Conservation (phyloP, 2,113 vertebrate genomes). For the Gymnorhina tibicen region DNA sequence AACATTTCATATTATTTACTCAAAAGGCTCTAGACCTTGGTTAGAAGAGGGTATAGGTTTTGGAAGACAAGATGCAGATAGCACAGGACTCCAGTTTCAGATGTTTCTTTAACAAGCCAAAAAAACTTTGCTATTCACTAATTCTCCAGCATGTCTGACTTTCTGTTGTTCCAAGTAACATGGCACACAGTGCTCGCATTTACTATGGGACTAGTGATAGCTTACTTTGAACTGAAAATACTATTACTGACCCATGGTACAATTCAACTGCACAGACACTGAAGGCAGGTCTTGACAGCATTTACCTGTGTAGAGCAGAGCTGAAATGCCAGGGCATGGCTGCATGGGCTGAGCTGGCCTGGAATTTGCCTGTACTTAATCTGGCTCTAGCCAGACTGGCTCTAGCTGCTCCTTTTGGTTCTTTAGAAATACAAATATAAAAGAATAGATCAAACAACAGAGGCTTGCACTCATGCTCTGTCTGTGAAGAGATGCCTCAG, state of each 20-base stretch:
- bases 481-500: not conserved
- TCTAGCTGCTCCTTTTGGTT: not conserved
- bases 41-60: not conserved
- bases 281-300: not conserved
- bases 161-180: not conserved
- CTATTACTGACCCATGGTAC: not conserved
- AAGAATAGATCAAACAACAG: not conserved
- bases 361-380: not conserved
- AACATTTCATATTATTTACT: not conserved
- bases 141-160: not conserved
- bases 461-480: not conserved
- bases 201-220: not conserved
- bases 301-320: not conserved
- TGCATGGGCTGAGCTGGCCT: not conserved
- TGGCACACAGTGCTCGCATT: not conserved
- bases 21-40: not conserved
- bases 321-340: not conserved
- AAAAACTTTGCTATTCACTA: not conserved
- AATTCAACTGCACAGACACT: not conserved
- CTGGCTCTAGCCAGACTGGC: too few relatives aligned
- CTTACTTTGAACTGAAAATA: not conserved
- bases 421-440: not conserved
- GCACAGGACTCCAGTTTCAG: not conserved
- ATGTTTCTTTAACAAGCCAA: not conserved
- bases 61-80: not conserved